Percentiles rank a stretch among this genome's conserved stretches.
These are phyloP conservation scores for Pteronura brasiliensis DNA, from an alignment of 2,113 vertebrate genomes.

Conservation along the genomic window DNA sequence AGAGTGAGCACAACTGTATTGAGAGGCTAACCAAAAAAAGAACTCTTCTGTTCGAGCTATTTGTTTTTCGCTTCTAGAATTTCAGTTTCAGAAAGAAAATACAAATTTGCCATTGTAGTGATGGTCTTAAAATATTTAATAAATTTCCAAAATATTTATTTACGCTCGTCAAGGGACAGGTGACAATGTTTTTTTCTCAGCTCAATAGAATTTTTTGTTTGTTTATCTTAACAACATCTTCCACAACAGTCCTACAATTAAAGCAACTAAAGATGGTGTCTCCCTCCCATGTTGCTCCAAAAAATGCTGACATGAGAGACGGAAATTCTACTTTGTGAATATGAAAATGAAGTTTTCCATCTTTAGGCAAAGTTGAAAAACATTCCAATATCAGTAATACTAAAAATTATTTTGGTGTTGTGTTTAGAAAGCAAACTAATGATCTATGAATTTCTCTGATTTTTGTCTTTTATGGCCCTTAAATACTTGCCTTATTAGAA, in stretches of 20 bases:
- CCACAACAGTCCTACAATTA: neutral
- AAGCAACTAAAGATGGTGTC: neutral
- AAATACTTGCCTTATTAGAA: neutral
- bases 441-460: neutral
- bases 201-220: neutral
- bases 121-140: neutral
- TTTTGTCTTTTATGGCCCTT: neutral
- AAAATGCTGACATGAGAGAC: neutral
- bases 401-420: neutral
- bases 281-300: neutral
- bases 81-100: neutral
- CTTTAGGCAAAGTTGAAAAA: neutral
- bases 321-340: neutral
- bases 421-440: neutral
- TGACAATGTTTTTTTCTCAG: neutral
- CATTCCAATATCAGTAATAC: neutral
- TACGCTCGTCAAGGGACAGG: neutral
- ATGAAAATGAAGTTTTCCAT: neutral
- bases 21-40: neutral
- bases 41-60: neutral
- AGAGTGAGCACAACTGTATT: neutral
- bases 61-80: neutral
- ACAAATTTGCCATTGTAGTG: neutral
- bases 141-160: neutral
- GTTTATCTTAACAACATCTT: neutral